Evolutionary conservation across 2,888 invertebrate species (phyloP).

Genomic region (Cancer borealis): DNA sequence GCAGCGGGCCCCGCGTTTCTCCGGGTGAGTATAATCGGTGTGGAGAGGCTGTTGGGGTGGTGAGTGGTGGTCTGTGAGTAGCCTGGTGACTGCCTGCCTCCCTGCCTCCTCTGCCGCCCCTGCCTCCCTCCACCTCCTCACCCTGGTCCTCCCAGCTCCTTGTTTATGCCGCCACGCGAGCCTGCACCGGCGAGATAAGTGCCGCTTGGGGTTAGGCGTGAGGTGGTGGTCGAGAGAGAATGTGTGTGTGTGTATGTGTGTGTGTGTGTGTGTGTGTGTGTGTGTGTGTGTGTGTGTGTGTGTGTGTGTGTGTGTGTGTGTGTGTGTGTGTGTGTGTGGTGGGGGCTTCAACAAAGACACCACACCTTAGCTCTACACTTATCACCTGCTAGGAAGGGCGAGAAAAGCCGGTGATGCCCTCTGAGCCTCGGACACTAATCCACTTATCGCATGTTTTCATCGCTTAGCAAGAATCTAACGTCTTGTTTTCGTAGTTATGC

Average conservation of each 20-base stretch:
- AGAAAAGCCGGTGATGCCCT: neutral
- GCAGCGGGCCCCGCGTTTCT: neutral
- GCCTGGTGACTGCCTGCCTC: neutral
- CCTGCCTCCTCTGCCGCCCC: neutral
- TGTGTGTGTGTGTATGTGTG: too few relatives aligned
- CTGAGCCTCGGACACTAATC: neutral
- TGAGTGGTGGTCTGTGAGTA: neutral
- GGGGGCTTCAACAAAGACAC: neutral
- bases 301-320: too few relatives aligned
- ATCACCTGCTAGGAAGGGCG: neutral
- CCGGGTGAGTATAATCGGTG: neutral
- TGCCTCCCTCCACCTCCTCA: neutral
- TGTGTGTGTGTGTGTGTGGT: neutral
- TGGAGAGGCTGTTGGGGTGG: neutral
- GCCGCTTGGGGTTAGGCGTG: neutral
- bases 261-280: neutral
- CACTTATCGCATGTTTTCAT: neutral
- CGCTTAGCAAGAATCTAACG: neutral
- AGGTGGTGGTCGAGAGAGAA: neutral
- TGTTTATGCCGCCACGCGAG: constrained; percentile 27
- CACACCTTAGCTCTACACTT: too few relatives aligned
- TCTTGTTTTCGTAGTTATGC: neutral
- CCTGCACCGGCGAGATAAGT: constrained; percentile 29
- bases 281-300: neutral
- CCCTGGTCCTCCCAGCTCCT: neutral